Percentiles rank a stretch among this genome's conserved stretches.
phyloP scores from a whole-genome alignment of 2,888 invertebrate genomes.

The Tetanocera ferruginea region DNA sequence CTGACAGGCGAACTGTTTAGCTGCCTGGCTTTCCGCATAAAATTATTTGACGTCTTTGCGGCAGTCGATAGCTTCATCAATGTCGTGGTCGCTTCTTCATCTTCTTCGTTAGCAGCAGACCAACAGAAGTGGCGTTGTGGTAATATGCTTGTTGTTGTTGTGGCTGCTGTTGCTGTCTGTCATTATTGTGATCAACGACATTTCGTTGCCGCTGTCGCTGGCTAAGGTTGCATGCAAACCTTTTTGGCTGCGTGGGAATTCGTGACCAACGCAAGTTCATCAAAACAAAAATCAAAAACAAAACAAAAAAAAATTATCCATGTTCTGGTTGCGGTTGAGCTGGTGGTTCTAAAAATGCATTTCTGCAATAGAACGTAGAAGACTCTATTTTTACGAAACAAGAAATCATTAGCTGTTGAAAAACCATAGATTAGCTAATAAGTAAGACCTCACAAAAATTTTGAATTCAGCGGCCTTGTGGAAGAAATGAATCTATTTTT shows the following conservation, averaged over 20 bases:
- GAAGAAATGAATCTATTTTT: too few relatives aligned
- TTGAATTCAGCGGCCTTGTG: too few relatives aligned
- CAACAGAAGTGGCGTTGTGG: neutral
- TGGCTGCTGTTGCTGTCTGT: constrained; percentile 10
- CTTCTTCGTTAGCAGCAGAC: constrained; percentile 6
- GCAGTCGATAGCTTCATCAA: constrained; percentile 52
- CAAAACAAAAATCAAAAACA: too few relatives aligned
- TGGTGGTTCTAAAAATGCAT: too few relatives aligned
- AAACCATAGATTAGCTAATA: too few relatives aligned
- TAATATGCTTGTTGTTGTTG: neutral
- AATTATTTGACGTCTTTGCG: constrained; percentile 38
- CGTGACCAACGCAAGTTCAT: constrained; percentile 50
- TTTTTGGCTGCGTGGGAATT: constrained; percentile 53
- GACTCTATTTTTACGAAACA: too few relatives aligned
- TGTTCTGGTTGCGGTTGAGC: too few relatives aligned
- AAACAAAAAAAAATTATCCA: too few relatives aligned
- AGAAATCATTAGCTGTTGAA: too few relatives aligned
- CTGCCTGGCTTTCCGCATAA: constrained; percentile 42
- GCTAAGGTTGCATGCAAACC: constrained; percentile 25
- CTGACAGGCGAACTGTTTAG: constrained; percentile 39
- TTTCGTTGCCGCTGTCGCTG: constrained; percentile 12
- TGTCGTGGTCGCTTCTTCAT: constrained; percentile 45
- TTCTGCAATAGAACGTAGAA: too few relatives aligned
- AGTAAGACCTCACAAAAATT: too few relatives aligned
- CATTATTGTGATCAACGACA: constrained; percentile 21